A percentile compares a stretch with the other conserved stretches of the same genome.
Conservation (phyloP, 2,113 vertebrate species). For the Campylomormyrus numenius region DNA sequence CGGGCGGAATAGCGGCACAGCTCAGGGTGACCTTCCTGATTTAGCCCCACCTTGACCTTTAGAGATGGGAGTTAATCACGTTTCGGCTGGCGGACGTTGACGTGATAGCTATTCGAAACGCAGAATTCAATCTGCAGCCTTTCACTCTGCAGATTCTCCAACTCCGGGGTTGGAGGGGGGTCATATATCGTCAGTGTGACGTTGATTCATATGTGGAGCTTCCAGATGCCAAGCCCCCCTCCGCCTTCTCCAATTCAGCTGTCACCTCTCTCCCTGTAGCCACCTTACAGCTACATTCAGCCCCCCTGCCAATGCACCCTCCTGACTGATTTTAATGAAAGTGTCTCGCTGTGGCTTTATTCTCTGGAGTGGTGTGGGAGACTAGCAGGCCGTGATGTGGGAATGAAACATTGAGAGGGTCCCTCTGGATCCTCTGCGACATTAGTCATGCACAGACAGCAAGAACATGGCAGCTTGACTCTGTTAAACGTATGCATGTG, state of each 20-base stretch:
- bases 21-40: neutral
- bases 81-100: neutral
- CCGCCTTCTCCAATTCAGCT: neutral
- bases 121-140: neutral
- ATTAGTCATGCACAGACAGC: neutral
- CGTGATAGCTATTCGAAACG: neutral
- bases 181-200: neutral
- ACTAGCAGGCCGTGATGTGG: neutral
- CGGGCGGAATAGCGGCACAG: too few species aligned
- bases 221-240: neutral
- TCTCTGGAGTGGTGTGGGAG: neutral
- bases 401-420: neutral
- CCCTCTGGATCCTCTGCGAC: neutral
- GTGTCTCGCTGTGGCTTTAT: neutral
- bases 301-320: neutral
- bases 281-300: neutral
- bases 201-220: neutral
- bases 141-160: neutral
- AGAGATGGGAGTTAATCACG: neutral
- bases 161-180: neutral
- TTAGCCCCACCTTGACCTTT: neutral
- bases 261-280: neutral
- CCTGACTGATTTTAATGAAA: conserved; percentile 8
- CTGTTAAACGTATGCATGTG: neutral
- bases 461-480: neutral